phyloP scores from a whole-genome alignment of 1,140 invertebrate species.

The Drepana arcuata region DNA sequence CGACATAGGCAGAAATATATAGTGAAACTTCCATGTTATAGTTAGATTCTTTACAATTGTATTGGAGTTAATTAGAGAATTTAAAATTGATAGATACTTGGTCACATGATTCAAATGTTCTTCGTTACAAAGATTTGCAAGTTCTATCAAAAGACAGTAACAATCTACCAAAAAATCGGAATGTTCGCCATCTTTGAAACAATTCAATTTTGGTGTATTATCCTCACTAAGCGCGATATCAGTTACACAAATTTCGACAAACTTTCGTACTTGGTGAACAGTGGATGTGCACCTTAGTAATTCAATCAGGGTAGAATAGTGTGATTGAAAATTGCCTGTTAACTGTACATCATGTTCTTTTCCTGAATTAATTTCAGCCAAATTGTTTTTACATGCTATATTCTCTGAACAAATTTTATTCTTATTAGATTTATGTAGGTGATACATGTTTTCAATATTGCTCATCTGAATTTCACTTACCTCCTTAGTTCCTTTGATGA shows the following conservation, averaged over 20 bases:
- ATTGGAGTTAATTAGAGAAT: constrained; percentile 39
- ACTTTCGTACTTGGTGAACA: constrained; percentile 25
- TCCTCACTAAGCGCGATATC: constrained; percentile 18
- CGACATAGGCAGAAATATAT: constrained; percentile 58
- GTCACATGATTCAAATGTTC: constrained; percentile 45
- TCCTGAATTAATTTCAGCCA: constrained; percentile 23
- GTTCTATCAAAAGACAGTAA: constrained; percentile 36
- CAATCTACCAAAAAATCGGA: constrained; percentile 30
- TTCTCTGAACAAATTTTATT: no score
- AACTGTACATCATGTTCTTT: constrained; percentile 31
- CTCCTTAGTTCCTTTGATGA: constrained; percentile 44
- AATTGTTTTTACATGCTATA: no score
- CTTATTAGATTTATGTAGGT: constrained; percentile 54
- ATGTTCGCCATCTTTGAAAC: constrained; percentile 46
- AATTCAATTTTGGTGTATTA: constrained; percentile 21
- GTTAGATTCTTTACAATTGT: constrained; percentile 48
- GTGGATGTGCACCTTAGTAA: constrained; percentile 37
- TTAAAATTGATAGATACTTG: constrained; percentile 37
- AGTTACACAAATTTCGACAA: constrained; percentile 43
- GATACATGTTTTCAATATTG: constrained; percentile 47
- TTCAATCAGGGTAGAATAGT: constrained; percentile 22
- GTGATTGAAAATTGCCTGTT: constrained; percentile 21
- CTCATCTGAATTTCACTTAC: constrained; percentile 32
- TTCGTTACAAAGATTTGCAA: constrained; percentile 40
- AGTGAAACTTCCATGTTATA: constrained; percentile 56